Evolutionary conservation across 2,888 invertebrate species (phyloP), one percentile per base, ranked within the genome.

Genomic region (Plemyria rubiginata): DNA sequence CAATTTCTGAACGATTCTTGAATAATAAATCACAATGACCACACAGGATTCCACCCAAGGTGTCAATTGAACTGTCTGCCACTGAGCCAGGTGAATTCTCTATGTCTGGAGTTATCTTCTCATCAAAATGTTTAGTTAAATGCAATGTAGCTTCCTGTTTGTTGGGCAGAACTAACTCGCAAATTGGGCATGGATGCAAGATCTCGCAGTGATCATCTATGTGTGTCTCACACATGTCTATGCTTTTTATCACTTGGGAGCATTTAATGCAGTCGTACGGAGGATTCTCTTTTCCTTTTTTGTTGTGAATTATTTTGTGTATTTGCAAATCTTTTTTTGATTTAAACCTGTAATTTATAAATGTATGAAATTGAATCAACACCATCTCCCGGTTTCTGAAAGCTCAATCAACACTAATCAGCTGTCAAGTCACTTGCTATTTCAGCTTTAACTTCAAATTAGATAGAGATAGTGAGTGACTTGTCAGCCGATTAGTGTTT

Each of bases 11-110:
- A 73, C 90, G 88, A 70, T 88, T 90, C 58, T 92, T 90, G 74
- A 89, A 94, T 11, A 92, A 82, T 55, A 87, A 81, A 57, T 93
- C 85, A 67, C 94, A 94, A 79, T 90, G 86, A 67, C 87, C 85
- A 76, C 94, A 94, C 64, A 92, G 88, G 11, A 94, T 93, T 4
- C 90, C 90, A 52, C 89, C 88, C 0, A 88, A 70, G 29, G 84
- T 76, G 52, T 86, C 85, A 16, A 90, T 79, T 2, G 93, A 91
- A 67, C 90, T 90, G 54, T 93, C 90, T 52, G 92, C 87, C n/a
- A 62, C 84, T 76, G 70, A 64, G 29, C 65, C 67, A 63, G 69
- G 36, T 13, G 69, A 62, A 8, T 65, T 54, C 1, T 59, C 59
- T 40, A 73, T 53, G 15, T 74, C 67, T 0, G 73, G 67, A 9